Base-by-base conservation (phyloP, 2,113 vertebrate genomes). In the Gobius niger region DNA sequence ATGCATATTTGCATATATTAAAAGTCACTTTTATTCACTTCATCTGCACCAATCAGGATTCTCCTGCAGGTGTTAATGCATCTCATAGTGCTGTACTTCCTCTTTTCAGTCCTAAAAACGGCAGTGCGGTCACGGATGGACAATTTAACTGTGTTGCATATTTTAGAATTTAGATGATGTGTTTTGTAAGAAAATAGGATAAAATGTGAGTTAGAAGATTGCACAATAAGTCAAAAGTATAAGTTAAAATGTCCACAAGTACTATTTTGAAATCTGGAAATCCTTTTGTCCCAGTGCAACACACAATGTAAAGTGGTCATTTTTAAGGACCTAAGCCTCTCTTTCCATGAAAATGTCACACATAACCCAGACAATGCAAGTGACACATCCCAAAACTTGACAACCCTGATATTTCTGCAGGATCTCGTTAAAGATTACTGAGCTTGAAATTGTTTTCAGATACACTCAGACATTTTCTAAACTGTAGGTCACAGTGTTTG, bases 1-100 rank as follows among this genome's bases (percentile, higher is more conserved):
- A 50, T 50, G 47, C 15, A 50, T 12, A 14, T 50, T 50, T 50
- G 47, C 47, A 50, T 50, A 50, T 50, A 14, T 6, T 15, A 50
- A 34, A 34, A 34, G 34, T 59, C 14, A 5, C 5, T 15, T 44
- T n/a, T 42, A 42, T 60, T 41, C 3, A 24, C 41, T 41, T 41
- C 0, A 41, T 59, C 56, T 59, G 56, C 6, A 2, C 7, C 6
- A n/a, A 60, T 42, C 14, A 42, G 34, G 42, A 6, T 60, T 44
- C 8, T n/a, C 46, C 47, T 68, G 47, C 49, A n/a, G 54, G 46
- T 54, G n/a, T 72, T 69, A 62, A 52, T 50, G 71, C 50, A 68
- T 65, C 62, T 57, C 51, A 64, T 16, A 73, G 61, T 63, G 34
- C 10, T 16, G 13, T 19, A 73, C 68, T 81, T 84, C 78, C 78